Conservation (phyloP, 2,888 invertebrate species). For the Nebria salina region DNA sequence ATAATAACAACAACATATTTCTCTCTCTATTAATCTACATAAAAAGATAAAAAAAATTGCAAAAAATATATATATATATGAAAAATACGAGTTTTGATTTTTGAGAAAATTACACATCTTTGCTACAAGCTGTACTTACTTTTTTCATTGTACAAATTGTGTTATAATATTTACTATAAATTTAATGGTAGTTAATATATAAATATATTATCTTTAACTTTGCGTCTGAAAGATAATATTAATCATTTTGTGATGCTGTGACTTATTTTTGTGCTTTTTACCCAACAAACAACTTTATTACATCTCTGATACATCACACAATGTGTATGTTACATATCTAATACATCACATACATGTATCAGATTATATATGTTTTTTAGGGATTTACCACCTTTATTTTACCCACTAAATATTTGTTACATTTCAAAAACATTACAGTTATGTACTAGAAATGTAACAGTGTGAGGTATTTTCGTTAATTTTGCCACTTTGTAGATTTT, state of each 20-base stretch:
- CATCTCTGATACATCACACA: background rate
- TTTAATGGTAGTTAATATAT: constrained; percentile 44
- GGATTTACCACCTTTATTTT: background rate
- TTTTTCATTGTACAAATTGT: constrained; percentile 77
- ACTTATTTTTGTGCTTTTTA: constrained; percentile 47
- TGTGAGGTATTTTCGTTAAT: background rate
- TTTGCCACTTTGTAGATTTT: background rate
- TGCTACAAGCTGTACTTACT: constrained; percentile 77
- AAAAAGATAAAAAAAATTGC: constrained; percentile 12
- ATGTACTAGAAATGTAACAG: background rate
- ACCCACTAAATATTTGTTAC: too few relatives aligned
- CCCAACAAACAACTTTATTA: background rate
- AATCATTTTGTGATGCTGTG: constrained; percentile 40
- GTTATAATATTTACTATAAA: constrained; percentile 60
- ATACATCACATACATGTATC: background rate
- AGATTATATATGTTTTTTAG: background rate
- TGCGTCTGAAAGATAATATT: constrained; percentile 49
- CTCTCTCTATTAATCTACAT: constrained; percentile 47
- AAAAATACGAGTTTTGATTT: constrained; percentile 31
- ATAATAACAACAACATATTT: constrained; percentile 21
- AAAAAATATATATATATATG: too few relatives aligned
- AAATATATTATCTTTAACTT: constrained; percentile 48
- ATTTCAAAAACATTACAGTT: background rate
- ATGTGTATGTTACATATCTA: background rate
- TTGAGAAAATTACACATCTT: constrained; percentile 65